These are phyloP conservation scores for Incurvaria masculella DNA, from an alignment of 2,888 invertebrate species.

Conservation along the genomic window DNA sequence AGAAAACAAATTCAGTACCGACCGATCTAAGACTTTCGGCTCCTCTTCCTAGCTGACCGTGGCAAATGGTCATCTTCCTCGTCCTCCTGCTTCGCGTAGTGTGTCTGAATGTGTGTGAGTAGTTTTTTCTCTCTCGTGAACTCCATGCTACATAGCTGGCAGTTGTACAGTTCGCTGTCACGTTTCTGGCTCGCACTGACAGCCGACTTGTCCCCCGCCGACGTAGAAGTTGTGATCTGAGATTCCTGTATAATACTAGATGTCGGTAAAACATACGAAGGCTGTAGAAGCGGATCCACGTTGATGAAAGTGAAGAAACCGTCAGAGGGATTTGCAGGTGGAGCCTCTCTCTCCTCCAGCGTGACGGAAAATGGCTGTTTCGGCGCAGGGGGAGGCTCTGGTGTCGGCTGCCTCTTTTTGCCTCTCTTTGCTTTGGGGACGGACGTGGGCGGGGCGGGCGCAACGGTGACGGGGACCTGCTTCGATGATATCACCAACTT, in stretches of 20 bases:
- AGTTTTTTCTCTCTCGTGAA: constrained; percentile 46
- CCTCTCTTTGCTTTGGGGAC: constrained; percentile 25
- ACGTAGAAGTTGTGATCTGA: constrained; percentile 41
- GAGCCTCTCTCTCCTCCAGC: constrained; percentile 27
- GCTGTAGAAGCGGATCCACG: constrained; percentile 41
- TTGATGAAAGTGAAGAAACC: constrained; percentile 46
- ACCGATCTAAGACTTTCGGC: neutral
- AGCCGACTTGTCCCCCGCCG: constrained; percentile 19
- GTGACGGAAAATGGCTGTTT: constrained; percentile 29
- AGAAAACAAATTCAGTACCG: no score
- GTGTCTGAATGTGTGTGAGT: constrained; percentile 39
- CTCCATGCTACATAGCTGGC: constrained; percentile 39
- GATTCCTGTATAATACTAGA: constrained; percentile 46
- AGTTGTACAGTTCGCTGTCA: constrained; percentile 29
- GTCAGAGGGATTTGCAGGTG: constrained; percentile 24
- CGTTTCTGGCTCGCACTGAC: constrained; percentile 11
- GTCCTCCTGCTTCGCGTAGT: constrained; percentile 40
- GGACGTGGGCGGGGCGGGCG: constrained; percentile 18
- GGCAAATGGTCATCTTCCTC: constrained; percentile 27
- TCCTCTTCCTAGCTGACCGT: neutral
- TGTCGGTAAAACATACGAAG: constrained; percentile 43
- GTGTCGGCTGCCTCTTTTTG: constrained; percentile 24
- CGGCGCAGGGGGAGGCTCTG: constrained; percentile 9
- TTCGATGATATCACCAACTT: constrained; percentile 47
- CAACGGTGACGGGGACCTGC: neutral